Evolutionary conservation across 2,888 invertebrate genomes (phyloP), one percentile per base, ranked within the genome.

Genomic region (Xylophagus ater): DNA sequence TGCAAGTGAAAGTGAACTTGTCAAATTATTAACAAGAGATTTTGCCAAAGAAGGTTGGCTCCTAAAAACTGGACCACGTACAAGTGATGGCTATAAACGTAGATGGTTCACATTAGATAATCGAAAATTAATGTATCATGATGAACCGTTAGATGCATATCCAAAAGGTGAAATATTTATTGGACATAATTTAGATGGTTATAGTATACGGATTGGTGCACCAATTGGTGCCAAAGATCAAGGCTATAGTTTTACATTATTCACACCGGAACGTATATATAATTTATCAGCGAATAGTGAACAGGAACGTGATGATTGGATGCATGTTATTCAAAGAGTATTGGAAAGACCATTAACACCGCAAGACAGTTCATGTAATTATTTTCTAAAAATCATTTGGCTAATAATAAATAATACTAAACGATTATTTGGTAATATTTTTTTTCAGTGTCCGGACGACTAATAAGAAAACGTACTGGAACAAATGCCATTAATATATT

Each of bases 121-220:
- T 53, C 73, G 90, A 47, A 89, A 88, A 59, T 68, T 92, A n/a
- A 89, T 89, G 87, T 92, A 92, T 56, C 86, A 88, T 53, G 84
- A 87, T 55, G 85, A 87, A 54, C 81, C 83, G 2, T 65, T 89
- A 59, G 86, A 87, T 55, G 84, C 89, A 3, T 82, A 83, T 66
- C 87, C 90, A 1, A 89, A 88, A 65, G 89, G 89, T 34, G 89
- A 90, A 68, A 83, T 90, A 50, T 89, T 88, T 62, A 67, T 90
- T 49, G 88, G 89, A 57, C 59, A 71, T 42, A 47, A 42, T 38
- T 44, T 79, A 46, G 82, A 82, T 53, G 84, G 85, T 2, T 89
- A 80, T 59, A 73, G 74, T 43, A 74, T 88, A 23, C 71, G 77
- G 49, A 72, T 78, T 30, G 81, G 81, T 15, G 75, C 76, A 10